Percentiles rank a stretch among this genome's conserved stretches.
phyloP scores from a whole-genome alignment of 64 coral and sea anemone genomes.

The Hydrozoanthus tunicans region DNA sequence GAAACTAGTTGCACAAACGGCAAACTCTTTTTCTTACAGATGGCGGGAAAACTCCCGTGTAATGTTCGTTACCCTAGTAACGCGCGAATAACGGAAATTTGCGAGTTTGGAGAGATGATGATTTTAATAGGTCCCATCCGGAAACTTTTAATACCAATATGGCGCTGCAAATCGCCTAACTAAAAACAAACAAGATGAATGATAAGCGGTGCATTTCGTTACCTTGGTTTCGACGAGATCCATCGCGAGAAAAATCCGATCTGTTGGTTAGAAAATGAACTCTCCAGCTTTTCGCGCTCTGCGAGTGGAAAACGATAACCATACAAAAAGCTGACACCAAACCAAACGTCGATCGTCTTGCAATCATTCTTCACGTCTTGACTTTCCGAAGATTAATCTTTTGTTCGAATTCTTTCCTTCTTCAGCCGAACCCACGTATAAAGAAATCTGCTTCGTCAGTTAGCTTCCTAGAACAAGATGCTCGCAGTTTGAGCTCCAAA shows the following conservation, averaged over 20 bases:
- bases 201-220: background rate
- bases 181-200: too few relatives aligned
- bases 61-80: too few relatives aligned
- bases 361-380: background rate
- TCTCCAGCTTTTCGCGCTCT: background rate
- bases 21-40: too few relatives aligned
- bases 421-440: background rate
- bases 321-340: background rate
- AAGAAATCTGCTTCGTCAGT: background rate
- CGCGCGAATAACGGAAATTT: too few relatives aligned
- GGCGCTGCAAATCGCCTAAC: too few relatives aligned
- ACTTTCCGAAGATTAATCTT: background rate
- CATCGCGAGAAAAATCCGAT: conserved; percentile 13
- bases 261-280: background rate
- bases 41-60: too few relatives aligned
- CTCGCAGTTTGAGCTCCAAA: background rate
- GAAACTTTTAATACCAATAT: too few relatives aligned
- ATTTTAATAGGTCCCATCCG: too few relatives aligned
- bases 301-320: background rate
- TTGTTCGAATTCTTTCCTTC: background rate
- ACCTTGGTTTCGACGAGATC: background rate
- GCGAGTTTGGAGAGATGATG: too few relatives aligned
- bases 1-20: too few relatives aligned
- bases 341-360: background rate
- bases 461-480: background rate